Conservation (phyloP, 2,797 vertebrate species). For the Mallotus villosus region DNA sequence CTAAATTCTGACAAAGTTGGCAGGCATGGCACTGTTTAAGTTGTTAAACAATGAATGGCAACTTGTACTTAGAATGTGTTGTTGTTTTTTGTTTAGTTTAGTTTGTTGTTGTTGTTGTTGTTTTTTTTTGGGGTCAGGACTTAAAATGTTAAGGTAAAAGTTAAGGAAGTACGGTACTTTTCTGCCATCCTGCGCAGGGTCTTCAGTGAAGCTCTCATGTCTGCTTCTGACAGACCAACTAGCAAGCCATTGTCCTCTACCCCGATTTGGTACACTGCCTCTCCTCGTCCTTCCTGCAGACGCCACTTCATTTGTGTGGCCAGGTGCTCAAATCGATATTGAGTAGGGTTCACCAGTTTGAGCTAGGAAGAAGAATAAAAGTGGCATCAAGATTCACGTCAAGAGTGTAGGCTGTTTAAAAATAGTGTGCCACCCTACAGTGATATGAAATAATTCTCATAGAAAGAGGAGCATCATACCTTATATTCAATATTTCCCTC, state of each 20-base stretch:
- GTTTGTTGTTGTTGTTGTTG: neutral
- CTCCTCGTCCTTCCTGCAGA: constrained; percentile 93
- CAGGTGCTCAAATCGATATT: constrained; percentile 94
- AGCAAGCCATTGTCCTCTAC: constrained; percentile 96
- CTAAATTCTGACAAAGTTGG: no score
- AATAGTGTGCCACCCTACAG: neutral
- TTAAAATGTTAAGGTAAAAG: no score
- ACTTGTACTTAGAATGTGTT: neutral
- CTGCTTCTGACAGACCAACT: constrained; percentile 89
- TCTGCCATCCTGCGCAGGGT: constrained; percentile 94
- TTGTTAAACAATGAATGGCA: neutral
- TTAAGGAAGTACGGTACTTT: constrained; percentile 73
- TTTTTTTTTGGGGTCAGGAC: neutral
- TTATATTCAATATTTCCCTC: constrained; percentile 99
- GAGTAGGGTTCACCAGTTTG: constrained; percentile 94
- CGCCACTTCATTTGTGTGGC: constrained; percentile 98
- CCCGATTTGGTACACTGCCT: constrained; percentile 95
- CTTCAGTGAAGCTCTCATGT: constrained; percentile 92
- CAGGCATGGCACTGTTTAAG: no score
- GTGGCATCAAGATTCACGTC: neutral
- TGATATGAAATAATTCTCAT: neutral
- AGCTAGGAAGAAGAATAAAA: constrained; percentile 67
- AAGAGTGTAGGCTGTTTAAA: neutral
- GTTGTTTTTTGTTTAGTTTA: neutral
- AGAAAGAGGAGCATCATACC: constrained; percentile 66